Evolutionary conservation across 2,113 vertebrate species (phyloP).

Genomic region (Sardina pilchardus): DNA sequence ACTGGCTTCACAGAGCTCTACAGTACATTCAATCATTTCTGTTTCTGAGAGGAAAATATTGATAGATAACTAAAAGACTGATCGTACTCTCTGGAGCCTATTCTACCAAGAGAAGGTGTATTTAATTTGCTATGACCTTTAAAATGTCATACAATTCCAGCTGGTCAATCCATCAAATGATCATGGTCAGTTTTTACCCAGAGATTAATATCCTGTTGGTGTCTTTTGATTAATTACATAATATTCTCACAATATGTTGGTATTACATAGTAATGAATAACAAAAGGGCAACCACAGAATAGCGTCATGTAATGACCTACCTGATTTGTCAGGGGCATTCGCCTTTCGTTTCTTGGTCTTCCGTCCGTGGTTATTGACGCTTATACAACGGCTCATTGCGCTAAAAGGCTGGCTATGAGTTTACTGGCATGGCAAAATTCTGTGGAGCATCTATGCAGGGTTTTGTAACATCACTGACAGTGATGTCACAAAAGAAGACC

Average conservation of each 20-base stretch:
- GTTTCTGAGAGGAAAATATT: not conserved
- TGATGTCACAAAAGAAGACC: constrained; percentile 25
- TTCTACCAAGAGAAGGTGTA: constrained; percentile 17
- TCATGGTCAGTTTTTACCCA: constrained; percentile 3
- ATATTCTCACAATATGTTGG: constrained; percentile 32
- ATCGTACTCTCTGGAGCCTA: constrained; percentile 9
- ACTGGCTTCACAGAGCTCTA: not conserved
- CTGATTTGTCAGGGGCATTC: not conserved
- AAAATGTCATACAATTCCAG: constrained; percentile 33
- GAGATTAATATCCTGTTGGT: constrained; percentile 31
- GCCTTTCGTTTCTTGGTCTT: constrained; percentile 4
- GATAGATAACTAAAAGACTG: not conserved
- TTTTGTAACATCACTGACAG: constrained; percentile 15
- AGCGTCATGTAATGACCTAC: constrained; percentile 1
- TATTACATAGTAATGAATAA: constrained; percentile 20
- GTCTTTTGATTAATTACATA: constrained; percentile 38
- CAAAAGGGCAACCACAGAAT: not conserved
- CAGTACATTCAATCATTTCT: not conserved
- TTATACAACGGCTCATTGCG: not conserved
- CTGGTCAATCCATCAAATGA: constrained; percentile 44
- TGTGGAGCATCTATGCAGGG: not conserved
- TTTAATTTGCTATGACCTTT: constrained; percentile 48
- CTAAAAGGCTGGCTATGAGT: not conserved
- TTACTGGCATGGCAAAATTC: not conserved
- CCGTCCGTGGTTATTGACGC: not conserved